These are phyloP conservation scores for Hoplodrina ambigua DNA, from an alignment of 2,888 invertebrate genomes.

Conservation along the genomic window DNA sequence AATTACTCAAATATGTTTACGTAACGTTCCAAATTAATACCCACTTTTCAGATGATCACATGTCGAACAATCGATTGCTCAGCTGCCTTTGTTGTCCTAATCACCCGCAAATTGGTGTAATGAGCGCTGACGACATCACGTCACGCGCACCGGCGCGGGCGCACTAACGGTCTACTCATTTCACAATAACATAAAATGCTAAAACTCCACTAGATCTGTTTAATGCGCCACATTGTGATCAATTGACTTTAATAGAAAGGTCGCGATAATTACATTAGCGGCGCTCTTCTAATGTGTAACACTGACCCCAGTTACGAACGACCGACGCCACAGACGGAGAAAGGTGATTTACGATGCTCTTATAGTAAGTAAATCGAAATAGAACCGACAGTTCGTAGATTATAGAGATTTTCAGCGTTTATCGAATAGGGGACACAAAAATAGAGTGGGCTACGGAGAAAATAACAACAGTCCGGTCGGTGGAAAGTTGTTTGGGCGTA, in stretches of 20 bases:
- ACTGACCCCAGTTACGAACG: conserved; percentile 64
- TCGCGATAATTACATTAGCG: conserved; percentile 85
- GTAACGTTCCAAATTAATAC: conserved; percentile 54
- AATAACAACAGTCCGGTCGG: conserved; percentile 54
- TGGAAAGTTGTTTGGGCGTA: conserved; percentile 63
- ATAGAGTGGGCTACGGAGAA: conserved; percentile 45
- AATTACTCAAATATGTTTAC: conserved; percentile 66
- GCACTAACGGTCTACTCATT: conserved; percentile 69
- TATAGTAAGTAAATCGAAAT: conserved; percentile 28
- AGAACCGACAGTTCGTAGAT: conserved; percentile 40
- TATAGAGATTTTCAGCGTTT: conserved; percentile 54
- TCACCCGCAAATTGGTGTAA: conserved; percentile 76
- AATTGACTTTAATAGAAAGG: conserved; percentile 87
- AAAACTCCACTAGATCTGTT: conserved; percentile 47
- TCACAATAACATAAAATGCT: conserved; percentile 68
- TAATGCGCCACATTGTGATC: conserved; percentile 57
- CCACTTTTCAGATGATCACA: conserved; percentile 45
- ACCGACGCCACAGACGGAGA: conserved; percentile 58
- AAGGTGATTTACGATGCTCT: conserved; percentile 55
- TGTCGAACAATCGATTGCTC: conserved; percentile 61
- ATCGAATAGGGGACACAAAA: conserved; percentile 48
- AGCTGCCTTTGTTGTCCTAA: conserved; percentile 72
- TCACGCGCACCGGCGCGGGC: conserved; percentile 58
- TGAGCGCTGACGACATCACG: conserved; percentile 69
- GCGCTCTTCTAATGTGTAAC: conserved; percentile 74